These are phyloP conservation scores for Chironomus riparius DNA, from an alignment of 2,888 invertebrate species.

Conservation along the genomic window DNA sequence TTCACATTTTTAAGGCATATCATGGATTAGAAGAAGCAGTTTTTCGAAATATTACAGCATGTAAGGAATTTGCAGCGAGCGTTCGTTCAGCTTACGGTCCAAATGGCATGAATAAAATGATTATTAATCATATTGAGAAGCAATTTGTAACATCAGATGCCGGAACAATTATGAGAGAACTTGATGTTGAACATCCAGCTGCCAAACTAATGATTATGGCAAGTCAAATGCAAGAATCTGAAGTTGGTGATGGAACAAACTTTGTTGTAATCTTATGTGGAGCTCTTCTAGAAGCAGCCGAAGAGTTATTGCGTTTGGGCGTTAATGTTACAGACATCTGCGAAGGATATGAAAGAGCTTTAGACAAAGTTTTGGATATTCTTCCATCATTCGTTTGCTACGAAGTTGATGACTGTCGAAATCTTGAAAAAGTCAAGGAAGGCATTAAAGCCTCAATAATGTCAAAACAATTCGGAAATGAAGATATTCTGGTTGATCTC, in stretches of 20 bases:
- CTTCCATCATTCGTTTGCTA: slow-evolving; percentile 71
- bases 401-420: slow-evolving; percentile 59
- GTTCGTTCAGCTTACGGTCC: slow-evolving; percentile 95
- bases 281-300: slow-evolving; percentile 82
- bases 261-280: slow-evolving; percentile 94
- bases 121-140: slow-evolving; percentile 97
- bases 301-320: slow-evolving; percentile 85
- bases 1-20: slow-evolving; percentile 47
- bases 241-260: slow-evolving; percentile 98
- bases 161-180: slow-evolving; percentile 90
- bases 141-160: slow-evolving; percentile 99
- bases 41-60: slow-evolving; percentile 88
- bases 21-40: slow-evolving; percentile 97
- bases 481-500: slow-evolving; percentile 80
- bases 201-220: slow-evolving; percentile 93
- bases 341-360: slow-evolving; percentile 87
- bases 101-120: slow-evolving; percentile 99
- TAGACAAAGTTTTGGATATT: slow-evolving; percentile 81
- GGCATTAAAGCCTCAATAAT: slow-evolving; percentile 77
- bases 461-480: slow-evolving; percentile 97
- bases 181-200: slow-evolving; percentile 97
- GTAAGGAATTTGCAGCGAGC: slow-evolving; percentile 89
- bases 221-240: slow-evolving; percentile 96
- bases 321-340: slow-evolving; percentile 95
- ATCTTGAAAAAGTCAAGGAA: slow-evolving; percentile 60